Conservation (phyloP, 2,888 invertebrate genomes). For the Aethes cnicana region DNA sequence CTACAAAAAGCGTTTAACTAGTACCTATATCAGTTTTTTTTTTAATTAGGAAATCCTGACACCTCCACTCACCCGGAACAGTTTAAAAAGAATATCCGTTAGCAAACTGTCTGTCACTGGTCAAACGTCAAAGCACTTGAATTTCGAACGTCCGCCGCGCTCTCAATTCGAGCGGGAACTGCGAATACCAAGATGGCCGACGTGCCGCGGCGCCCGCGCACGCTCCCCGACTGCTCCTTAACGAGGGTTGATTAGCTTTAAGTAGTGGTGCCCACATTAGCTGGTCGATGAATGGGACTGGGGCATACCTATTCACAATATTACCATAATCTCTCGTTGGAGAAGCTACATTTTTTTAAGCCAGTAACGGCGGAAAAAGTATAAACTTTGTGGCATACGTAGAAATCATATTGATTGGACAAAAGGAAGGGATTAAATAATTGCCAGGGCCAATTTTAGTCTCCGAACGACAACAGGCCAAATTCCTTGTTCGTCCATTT, state of each 20-base stretch:
- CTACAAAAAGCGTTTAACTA: no score
- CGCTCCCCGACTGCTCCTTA: slow-evolving; percentile 81
- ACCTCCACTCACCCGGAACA: slow-evolving; percentile 23
- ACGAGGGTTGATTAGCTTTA: slow-evolving; percentile 85
- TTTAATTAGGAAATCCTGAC: no score
- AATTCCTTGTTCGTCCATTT: no score
- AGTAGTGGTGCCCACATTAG: slow-evolving; percentile 83
- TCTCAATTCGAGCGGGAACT: slow-evolving; percentile 61
- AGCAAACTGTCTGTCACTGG: slow-evolving; percentile 70
- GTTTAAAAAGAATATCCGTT: slow-evolving; percentile 56
- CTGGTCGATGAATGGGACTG: slow-evolving; percentile 81
- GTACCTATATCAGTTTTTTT: no score
- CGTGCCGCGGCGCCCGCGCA: slow-evolving; percentile 69
- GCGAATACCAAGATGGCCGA: slow-evolving; percentile 35
- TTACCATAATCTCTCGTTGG: no score
- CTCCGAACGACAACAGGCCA: no score
- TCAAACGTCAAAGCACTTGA: slow-evolving; percentile 59
- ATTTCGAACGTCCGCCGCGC: slow-evolving; percentile 55
- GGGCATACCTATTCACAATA: slow-evolving; percentile 57
- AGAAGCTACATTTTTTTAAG: no score
- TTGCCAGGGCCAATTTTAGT: no score
- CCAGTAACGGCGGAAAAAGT: no score
- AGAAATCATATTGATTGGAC: no score
- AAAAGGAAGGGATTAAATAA: no score
- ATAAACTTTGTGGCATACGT: no score